A percentile compares a stretch with the other conserved stretches of the same genome.
These are phyloP conservation scores for Phylloscopus collybita DNA, from an alignment of 2,797 vertebrate genomes.

Conservation along the genomic window DNA sequence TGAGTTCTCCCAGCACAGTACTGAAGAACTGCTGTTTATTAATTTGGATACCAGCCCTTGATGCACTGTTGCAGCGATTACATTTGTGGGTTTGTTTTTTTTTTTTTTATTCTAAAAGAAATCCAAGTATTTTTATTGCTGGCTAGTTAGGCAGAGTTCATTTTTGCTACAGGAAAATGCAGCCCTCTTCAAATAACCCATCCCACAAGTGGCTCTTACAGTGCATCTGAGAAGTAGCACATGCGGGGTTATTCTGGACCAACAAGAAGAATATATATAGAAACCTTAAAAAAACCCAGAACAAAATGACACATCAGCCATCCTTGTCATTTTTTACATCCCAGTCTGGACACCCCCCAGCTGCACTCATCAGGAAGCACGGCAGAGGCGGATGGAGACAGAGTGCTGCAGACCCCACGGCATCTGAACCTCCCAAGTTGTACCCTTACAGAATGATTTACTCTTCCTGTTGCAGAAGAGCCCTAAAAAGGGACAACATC, in stretches of 20 bases:
- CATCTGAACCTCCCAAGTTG: neutral
- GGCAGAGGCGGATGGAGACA: neutral
- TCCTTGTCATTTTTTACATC: neutral
- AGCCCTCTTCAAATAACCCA: neutral
- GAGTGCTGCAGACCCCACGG: neutral
- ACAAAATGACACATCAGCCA: neutral
- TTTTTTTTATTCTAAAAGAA: neutral
- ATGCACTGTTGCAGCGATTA: neutral
- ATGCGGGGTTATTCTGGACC: neutral
- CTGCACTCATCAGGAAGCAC: neutral
- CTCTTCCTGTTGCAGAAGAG: neutral
- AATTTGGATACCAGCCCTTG: neutral
- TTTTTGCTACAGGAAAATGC: neutral
- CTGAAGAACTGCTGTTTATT: neutral
- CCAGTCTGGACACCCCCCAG: neutral
- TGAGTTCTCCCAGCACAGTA: neutral
- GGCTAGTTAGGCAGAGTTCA: neutral
- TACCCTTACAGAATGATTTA: neutral
- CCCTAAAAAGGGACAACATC: neutral
- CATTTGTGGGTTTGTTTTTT: fast-evolving
- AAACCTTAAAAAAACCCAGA: neutral
- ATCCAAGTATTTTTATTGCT: neutral
- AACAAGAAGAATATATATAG: neutral
- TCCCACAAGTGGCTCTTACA: neutral
- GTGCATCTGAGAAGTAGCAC: neutral